Base-by-base conservation (phyloP, 1,140 invertebrate genomes). In the Aphelinus atriplicis region DNA sequence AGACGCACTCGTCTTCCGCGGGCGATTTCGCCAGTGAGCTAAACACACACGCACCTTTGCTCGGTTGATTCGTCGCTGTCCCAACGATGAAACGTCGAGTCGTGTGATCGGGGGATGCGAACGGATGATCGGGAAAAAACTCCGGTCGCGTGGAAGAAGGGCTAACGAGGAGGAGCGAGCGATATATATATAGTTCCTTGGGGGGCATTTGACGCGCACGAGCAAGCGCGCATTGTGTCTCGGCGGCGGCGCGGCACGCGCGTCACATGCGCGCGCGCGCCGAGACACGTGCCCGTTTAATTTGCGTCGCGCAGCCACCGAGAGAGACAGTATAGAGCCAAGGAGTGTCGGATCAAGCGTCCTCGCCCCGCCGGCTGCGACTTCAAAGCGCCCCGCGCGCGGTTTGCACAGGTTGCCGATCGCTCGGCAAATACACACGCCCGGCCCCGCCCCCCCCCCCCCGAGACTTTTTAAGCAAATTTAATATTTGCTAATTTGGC, bases 401-500 rank as follows among this genome's bases (percentile, higher is more conserved):
- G 43, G 69, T 71, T 64, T 64, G 10, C 70, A 56, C 70, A 56
- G 70, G 50, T 71, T 71, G 70, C 63, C 70, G 26, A 26, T 71
- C 70, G 64, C 9, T 65, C 55, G 61, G 45, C 26, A 73, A 73
- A 73, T 65, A 53, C 4, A 53, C 4, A 6, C 51, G 51, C 9
- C 9, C 9, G 51, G 51, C 26, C 60, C n/a, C 42, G 42, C 60
- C 43, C 60, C 48, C 26, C n/a, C 60, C 43, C 60, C 48, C 26
- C n/a, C 48, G n/a, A 9, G 3, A 7, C 64, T 71, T 63, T 70
- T 70, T 70, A 70, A 70, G 56, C 69, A 55, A 63, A 71, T 71
- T 71, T 62, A 43, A 63, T 63, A 63, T 71, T 71, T 63, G 69
- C 69, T 71, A 71, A 71, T 71, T 71, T 63, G 69, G 69, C 48